Conservation (phyloP, 2,113 vertebrate species). For the Piprites chloris region DNA sequence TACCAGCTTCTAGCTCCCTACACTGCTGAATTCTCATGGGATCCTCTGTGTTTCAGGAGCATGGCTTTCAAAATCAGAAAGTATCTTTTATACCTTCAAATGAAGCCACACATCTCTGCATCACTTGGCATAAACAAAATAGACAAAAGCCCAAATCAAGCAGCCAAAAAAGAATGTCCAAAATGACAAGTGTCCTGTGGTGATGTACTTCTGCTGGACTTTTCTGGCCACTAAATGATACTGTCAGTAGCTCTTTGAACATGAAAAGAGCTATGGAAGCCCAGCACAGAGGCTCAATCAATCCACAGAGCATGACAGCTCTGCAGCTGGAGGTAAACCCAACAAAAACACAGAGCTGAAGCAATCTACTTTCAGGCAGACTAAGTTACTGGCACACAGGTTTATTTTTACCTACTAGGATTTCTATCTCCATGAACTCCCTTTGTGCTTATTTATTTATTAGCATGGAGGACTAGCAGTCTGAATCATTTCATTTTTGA, state of each 20-base stretch:
- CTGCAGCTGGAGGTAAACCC: background rate
- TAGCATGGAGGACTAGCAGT: background rate
- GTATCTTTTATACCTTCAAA: background rate
- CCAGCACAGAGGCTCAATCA: background rate
- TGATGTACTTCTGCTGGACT: background rate
- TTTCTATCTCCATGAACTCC: background rate
- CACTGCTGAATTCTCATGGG: background rate
- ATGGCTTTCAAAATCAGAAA: background rate
- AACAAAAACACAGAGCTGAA: background rate
- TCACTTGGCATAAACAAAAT: background rate
- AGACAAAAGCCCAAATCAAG: background rate
- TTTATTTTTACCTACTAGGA: background rate
- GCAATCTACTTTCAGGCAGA: background rate
- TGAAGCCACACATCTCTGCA: background rate
- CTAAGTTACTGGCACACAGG: background rate
- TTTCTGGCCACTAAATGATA: background rate
- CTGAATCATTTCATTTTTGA: background rate
- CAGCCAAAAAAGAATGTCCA: background rate
- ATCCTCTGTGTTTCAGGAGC: background rate
- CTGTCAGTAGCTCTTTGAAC: constrained; percentile 3
- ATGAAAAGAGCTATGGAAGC: background rate
- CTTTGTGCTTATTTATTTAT: background rate
- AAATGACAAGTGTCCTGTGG: background rate
- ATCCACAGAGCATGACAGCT: background rate
- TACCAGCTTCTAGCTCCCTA: background rate